These are phyloP conservation scores for Aphaenogaster floridana DNA, from an alignment of 1,140 invertebrate species.

Conservation along the genomic window DNA sequence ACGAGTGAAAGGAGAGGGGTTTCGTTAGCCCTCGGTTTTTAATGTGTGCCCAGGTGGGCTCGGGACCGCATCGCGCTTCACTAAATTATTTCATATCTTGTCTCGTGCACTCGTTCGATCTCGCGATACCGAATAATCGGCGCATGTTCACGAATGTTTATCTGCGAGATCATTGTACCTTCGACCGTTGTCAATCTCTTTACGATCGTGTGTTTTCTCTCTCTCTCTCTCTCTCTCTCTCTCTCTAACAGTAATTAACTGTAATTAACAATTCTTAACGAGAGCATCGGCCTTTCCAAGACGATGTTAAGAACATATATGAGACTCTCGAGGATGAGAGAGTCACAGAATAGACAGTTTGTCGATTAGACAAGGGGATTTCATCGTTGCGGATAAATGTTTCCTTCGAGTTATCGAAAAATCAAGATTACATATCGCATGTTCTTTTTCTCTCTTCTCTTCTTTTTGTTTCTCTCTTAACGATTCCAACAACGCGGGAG, in stretches of 20 bases:
- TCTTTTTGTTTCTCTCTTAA: background rate
- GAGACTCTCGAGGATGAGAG: background rate
- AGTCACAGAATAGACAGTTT: background rate
- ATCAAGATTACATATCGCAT: background rate
- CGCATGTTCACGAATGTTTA: conserved; percentile 26
- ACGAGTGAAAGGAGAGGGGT: conserved; percentile 47
- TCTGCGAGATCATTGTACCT: conserved; percentile 40
- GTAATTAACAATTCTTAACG: background rate
- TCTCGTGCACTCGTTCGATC: conserved; percentile 32
- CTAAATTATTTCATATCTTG: conserved; percentile 81
- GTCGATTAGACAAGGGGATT: background rate
- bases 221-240: background rate
- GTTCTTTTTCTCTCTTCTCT: background rate
- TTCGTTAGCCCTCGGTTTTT: conserved; percentile 51
- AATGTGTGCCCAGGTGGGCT: conserved; percentile 81
- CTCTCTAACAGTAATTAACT: background rate
- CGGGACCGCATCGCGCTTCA: conserved; percentile 74
- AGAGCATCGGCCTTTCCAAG: background rate
- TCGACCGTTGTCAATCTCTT: background rate
- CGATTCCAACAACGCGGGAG: background rate
- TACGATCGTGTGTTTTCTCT: background rate
- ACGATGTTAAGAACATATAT: background rate
- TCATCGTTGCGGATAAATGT: background rate
- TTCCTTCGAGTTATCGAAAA: background rate
- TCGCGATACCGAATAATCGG: conserved; percentile 26